Evolutionary conservation across 2,113 vertebrate genomes (phyloP), one percentile per base, ranked within the genome.

Genomic region (Dromiciops gliroides): DNA sequence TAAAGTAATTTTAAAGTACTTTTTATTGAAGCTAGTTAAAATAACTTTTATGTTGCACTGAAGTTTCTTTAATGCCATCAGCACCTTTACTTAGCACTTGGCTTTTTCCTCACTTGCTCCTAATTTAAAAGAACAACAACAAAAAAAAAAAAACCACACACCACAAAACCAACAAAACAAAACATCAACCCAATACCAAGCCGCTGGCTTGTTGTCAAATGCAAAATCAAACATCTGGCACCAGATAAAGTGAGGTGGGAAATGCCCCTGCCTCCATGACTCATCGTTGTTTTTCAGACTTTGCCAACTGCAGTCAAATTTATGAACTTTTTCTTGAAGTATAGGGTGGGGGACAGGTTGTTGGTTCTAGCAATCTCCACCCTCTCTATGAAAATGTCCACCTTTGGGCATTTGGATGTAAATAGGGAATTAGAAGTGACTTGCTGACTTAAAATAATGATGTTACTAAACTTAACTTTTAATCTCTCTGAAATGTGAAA

Each of bases 291-390:
- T 96, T 92, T 98, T 98, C 94, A 26, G 97, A 89, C 97, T 97
- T 98, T 98, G 96, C 95, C 98, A 98, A 96, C 95, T 97, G 96
- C 95, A 93, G 50, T 0, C 93, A 91, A 93, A 92, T 95, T 92
- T 96, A 90, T 93, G 93, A 94, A 94, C 90, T 93, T 93, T 91
- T 48, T 94, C 95, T 97, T 92, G 90, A 50, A 95, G 60, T 92
- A 52, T 91, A 91, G 93, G 51, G 89, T 91, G 48, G 75, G 48
- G 95, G 93, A 96, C 48, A 3, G 92, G 83, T 91, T 89, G 92
- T 88, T 83, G 94, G 49, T 48, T 93, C 90, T 95, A 93, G 93
- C 95, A 97, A 97, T 96, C 94, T 93, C 95, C 0, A 97, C 97
- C 97, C 97, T 98, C 97, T 96, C 94, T 53, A 47, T 89, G 92